Conservation (phyloP, 2,113 vertebrate species). For the Vicugna pacos region DNA sequence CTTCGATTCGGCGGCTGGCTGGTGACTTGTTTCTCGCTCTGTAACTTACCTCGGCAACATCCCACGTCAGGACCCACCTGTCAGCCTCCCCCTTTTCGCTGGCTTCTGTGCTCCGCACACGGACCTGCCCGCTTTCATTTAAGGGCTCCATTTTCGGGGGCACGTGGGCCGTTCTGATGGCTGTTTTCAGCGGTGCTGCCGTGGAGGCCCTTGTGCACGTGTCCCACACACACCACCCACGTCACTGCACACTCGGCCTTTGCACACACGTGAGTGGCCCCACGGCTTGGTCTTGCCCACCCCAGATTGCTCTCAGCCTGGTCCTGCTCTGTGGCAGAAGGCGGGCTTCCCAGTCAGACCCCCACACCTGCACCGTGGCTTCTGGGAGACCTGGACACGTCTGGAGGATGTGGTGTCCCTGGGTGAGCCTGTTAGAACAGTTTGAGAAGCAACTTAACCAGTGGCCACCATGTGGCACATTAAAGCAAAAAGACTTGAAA, state of each 20-base stretch:
- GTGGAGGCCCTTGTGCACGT: rapidly evolving
- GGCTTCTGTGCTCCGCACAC: rapidly evolving
- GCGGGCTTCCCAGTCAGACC: rapidly evolving
- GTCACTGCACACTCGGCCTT: rapidly evolving
- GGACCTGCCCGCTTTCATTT: rapidly evolving
- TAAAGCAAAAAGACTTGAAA: rapidly evolving
- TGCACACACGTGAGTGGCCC: rapidly evolving
- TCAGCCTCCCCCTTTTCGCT: rapidly evolving
- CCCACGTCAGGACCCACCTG: rapidly evolving
- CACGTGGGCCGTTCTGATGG: neutral
- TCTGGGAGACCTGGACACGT: neutral
- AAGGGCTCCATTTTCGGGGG: neutral
- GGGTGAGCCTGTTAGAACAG: rapidly evolving
- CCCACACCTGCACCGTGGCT: too few species aligned
- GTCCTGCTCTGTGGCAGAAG: neutral
- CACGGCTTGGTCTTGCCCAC: too few species aligned
- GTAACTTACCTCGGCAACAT: neutral
- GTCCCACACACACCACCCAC: rapidly evolving
- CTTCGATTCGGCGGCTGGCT: rapidly evolving
- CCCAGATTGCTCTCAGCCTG: rapidly evolving
- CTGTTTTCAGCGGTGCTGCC: rapidly evolving
- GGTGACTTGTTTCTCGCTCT: too few species aligned
- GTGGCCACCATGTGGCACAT: rapidly evolving
- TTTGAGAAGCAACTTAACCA: rapidly evolving
- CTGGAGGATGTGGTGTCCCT: rapidly evolving